Evolutionary conservation across 2,113 vertebrate genomes (phyloP).

Genomic region (Rhodinocichla rosea): DNA sequence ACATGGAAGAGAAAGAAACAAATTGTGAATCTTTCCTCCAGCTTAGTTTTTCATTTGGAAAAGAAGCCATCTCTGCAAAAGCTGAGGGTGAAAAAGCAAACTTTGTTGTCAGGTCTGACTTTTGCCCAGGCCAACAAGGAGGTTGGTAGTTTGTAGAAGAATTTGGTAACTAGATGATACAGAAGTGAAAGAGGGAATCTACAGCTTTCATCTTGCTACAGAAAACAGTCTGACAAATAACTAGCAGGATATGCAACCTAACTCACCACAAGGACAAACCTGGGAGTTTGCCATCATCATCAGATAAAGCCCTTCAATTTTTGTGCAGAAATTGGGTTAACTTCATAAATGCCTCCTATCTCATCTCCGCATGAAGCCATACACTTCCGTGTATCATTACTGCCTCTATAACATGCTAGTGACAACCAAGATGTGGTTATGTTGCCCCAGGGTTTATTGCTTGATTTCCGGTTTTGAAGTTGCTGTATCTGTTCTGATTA

Average conservation of each 20-base stretch:
- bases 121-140: background rate
- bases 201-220: background rate
- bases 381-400: background rate
- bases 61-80: background rate
- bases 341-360: constrained; percentile 4
- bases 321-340: constrained; percentile 1
- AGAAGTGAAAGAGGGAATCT: background rate
- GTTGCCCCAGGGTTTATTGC: background rate
- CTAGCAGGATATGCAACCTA: background rate
- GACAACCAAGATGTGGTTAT: background rate
- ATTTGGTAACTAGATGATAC: background rate
- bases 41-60: background rate
- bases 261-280: background rate
- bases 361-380: background rate
- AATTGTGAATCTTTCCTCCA: background rate
- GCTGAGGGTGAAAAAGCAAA: background rate
- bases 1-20: background rate
- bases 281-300: background rate
- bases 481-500: background rate
- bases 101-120: background rate
- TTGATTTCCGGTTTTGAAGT: constrained; percentile 12
- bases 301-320: constrained; percentile 2
- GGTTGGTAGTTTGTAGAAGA: background rate
- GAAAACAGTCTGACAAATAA: background rate
- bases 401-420: background rate